These are phyloP conservation scores for Tinea trinotella DNA, from an alignment of 2,888 invertebrate species.

Conservation along the genomic window DNA sequence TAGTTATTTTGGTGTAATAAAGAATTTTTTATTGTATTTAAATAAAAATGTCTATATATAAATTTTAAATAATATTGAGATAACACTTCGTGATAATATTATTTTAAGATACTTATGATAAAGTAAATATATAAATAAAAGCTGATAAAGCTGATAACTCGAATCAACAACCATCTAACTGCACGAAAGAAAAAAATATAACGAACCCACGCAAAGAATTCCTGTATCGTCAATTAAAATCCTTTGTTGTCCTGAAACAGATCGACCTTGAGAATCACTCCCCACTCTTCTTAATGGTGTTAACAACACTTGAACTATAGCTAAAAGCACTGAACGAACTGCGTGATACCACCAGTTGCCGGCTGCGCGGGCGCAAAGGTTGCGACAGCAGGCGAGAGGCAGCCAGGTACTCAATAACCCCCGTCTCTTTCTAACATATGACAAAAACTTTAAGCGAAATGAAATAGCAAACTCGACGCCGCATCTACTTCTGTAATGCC, in stretches of 20 bases:
- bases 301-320: conserved; percentile 32
- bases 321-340: conserved; percentile 33
- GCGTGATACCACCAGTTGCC: conserved; percentile 31
- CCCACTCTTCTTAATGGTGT: not conserved
- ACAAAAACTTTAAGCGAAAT: not conserved
- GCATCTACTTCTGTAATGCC: conserved; percentile 34
- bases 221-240: not conserved
- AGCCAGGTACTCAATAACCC: conserved; percentile 32
- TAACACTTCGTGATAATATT: not conserved
- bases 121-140: not conserved
- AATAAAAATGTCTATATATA: no score
- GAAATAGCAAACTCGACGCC: not conserved
- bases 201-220: conserved; percentile 8
- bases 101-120: not conserved
- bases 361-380: conserved; percentile 51
- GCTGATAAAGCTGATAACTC: not conserved
- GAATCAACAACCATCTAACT: not conserved
- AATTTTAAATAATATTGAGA: not conserved
- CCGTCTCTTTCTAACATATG: conserved; percentile 42
- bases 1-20: no score
- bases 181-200: conserved; percentile 2
- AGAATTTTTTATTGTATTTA: no score
- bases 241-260: not conserved
- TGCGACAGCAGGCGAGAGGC: conserved; percentile 51
- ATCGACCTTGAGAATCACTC: not conserved